Evolutionary conservation across 2,888 invertebrate species (phyloP).

Genomic region (Apodemia duryi): DNA sequence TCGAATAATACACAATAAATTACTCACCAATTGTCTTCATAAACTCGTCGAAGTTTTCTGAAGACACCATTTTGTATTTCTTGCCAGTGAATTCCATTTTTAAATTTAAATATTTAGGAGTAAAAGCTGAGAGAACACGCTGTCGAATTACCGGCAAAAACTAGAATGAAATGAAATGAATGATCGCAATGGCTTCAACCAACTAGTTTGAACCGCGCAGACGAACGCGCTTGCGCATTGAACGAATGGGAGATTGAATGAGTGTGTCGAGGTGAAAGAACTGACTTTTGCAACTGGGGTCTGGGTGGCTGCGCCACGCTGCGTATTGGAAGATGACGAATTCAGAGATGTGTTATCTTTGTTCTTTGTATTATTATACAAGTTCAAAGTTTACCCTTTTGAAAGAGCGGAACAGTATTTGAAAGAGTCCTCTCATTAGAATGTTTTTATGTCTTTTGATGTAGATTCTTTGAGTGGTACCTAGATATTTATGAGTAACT

Average conservation of each 20-base stretch:
- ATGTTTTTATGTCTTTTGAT: conserved; percentile 10
- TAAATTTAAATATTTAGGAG: conserved; percentile 32
- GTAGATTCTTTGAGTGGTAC: background rate
- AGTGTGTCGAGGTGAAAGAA: conserved; percentile 34
- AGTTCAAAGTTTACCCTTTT: conserved; percentile 5
- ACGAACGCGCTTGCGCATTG: conserved; percentile 35
- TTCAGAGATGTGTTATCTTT: background rate
- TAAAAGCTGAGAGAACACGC: conserved; percentile 36
- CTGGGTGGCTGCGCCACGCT: background rate
- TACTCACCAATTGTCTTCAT: conserved; percentile 91
- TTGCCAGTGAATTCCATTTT: conserved; percentile 81
- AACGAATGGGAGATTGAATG: conserved; percentile 37
- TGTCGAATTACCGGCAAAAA: conserved; percentile 45
- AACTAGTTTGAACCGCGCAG: conserved; percentile 28
- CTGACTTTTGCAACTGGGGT: conserved; percentile 26
- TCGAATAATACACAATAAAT: conserved; percentile 31
- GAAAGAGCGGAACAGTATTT: background rate
- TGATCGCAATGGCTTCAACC: conserved; percentile 30
- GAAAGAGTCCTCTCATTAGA: background rate
- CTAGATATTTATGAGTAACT: background rate
- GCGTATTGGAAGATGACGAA: conserved; percentile 12
- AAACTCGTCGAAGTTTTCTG: conserved; percentile 93
- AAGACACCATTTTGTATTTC: conserved; percentile 88
- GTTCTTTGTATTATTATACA: background rate
- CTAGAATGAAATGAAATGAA: conserved; percentile 45